Evolutionary conservation across 2,888 invertebrate species (phyloP).

Genomic region (Clostera curtula): DNA sequence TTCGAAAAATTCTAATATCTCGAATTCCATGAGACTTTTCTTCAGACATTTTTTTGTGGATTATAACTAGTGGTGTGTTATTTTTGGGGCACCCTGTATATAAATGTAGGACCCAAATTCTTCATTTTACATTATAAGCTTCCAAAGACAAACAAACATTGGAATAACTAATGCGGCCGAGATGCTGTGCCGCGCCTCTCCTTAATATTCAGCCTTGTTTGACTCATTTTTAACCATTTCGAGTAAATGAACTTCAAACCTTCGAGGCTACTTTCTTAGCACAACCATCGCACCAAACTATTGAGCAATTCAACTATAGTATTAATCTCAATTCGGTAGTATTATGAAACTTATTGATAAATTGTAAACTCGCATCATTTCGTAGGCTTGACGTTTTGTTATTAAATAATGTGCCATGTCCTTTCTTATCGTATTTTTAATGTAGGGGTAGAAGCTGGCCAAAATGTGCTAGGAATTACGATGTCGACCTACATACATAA

Average conservation of each 20-base stretch:
- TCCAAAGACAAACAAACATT: too few relatives aligned
- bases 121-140: too few relatives aligned
- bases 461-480: conserved; percentile 4
- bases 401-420: conserved; percentile 22
- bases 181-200: too few relatives aligned
- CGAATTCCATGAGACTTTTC: too few relatives aligned
- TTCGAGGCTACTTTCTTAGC: conserved; percentile 14
- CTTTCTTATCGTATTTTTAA: conserved; percentile 10
- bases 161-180: too few relatives aligned
- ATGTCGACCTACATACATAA: conserved; percentile 4
- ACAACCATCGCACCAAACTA: conserved; percentile 24
- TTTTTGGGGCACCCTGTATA: too few relatives aligned
- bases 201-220: conserved; percentile 5
- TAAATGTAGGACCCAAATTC: too few relatives aligned
- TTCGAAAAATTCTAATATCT: too few relatives aligned
- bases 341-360: conserved; percentile 9
- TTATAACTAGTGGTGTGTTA: too few relatives aligned
- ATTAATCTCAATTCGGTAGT: conserved; percentile 25
- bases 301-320: conserved; percentile 21
- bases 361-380: conserved; percentile 12
- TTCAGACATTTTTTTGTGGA: too few relatives aligned
- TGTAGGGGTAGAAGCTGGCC: conserved; percentile 15
- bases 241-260: conserved; percentile 12
- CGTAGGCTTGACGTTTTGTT: conserved; percentile 20
- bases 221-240: conserved; percentile 10